Evolutionary conservation across 2,113 vertebrate species (phyloP).

Genomic region (Psephotus haematonotus): DNA sequence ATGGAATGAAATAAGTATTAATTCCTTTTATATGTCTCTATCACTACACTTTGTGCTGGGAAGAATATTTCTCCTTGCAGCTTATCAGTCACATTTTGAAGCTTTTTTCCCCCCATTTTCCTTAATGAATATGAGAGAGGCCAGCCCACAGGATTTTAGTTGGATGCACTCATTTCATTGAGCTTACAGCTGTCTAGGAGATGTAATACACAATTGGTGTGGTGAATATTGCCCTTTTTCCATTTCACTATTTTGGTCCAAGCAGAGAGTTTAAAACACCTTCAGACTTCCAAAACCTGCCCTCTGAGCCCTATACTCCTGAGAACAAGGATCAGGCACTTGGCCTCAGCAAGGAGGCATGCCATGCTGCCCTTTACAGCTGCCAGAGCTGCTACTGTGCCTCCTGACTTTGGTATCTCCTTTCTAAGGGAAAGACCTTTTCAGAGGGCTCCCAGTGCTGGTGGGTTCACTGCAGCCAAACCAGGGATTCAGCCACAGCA

Average conservation of each 20-base stretch:
- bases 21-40: not conserved
- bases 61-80: not conserved
- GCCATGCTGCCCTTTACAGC: rapidly evolving
- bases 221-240: not conserved
- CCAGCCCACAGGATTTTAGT: not conserved
- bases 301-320: not conserved
- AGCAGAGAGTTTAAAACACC: not conserved
- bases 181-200: not conserved
- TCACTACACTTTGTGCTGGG: not conserved
- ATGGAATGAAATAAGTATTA: not conserved
- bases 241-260: not conserved
- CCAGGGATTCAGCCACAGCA: not conserved
- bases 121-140: not conserved
- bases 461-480: not conserved
- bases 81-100: not conserved
- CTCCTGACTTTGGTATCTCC: not conserved
- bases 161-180: not conserved
- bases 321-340: not conserved
- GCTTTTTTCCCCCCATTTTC: not conserved
- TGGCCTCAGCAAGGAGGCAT: not conserved
- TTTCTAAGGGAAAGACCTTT: not conserved
- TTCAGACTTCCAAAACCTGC: not conserved
- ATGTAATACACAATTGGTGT: not conserved
- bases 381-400: too few species aligned
- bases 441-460: not conserved